Evolutionary conservation across 2,113 vertebrate species (phyloP), one percentile per base, ranked within the genome.

Genomic region (Dromas ardeola): DNA sequence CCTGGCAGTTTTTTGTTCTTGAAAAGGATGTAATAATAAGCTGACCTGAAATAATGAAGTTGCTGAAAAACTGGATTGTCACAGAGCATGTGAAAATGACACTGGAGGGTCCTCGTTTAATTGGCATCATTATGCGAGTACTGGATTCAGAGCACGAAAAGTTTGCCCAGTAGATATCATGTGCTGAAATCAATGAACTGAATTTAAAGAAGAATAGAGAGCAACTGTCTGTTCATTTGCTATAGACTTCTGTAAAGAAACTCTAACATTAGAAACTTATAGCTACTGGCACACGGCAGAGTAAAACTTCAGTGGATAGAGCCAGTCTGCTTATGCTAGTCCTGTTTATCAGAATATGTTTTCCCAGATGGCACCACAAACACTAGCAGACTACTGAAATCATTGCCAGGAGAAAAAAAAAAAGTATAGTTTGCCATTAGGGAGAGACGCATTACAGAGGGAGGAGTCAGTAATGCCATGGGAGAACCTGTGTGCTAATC

Each of bases 361-460:
- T 91, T 94, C 83, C 84, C 81, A 81, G 86, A 83, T 94, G 95
- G 88, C 85, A 87, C 45, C 78, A 77, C 73, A 86, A 80, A 90
- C 81, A 81, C n/a, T n/a, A 66, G 55, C 69, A 93, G 65, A 25
- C 66, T 94, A n/a, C 81, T 59, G 74, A 81, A 84, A 79, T 43
- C 42, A 59, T 36, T 79, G 56, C 90, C 69, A 94, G 90, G 81
- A 72, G 78, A 27, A 38, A 52, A 52, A 80, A 62, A 11, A 47
- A 66, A 20, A 3, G 6, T 42, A 18, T 70, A 86, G 79, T 70
- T 82, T 23, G 42, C 53, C 74, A 56, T 58, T 50, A 49, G 42
- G 53, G 21, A 88, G 27, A 59, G 65, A 25, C 2, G 2, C 13
- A 5, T 50, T 10, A 13, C 38, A 67, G 56, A 36, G 38, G 59